Base-by-base conservation (phyloP, 2,888 invertebrate genomes). In the Drosophila setosimentum region DNA sequence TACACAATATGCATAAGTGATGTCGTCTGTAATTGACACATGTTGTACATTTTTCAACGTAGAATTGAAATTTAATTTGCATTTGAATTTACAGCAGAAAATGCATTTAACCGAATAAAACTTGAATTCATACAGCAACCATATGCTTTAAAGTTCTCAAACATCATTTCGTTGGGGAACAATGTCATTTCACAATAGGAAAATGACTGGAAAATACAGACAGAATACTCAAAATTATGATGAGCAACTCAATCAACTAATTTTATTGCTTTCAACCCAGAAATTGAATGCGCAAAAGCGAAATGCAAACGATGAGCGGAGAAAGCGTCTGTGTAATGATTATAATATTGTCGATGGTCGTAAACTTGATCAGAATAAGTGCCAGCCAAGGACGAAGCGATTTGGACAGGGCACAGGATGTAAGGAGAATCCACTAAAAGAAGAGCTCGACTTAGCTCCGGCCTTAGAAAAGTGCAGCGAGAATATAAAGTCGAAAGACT, bases 21-120 rank as follows among this genome's bases (percentile, higher is more conserved):
- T 63, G 67, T 77, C 62, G 67, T 37, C 11, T 64, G 30, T 76
- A 78, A 78, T 76, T 73, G 76, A 54, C 68, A 67, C 32, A 68
- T 67, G 37, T 40, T 68, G 42, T 51, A 54, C n/a, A 60, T 48
- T 59, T 40, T 37, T 32, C 60, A 32, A 11, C 6, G 24, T 18
- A 42, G 21, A 60, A 51, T 64, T 37, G 42, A 27, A 21, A 60
- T 72, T 50, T 32, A 21, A 29, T 45, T 55, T 48, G 32, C 51
- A 66, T 53, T 54, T 33, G 32, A 5, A 35, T 32, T 53, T 30
- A 2, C 21, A 27, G 5, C 30, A 29, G 35, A 53, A 33, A 29
- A 11, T 18, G 8, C 45, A 48, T 24, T 62, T 35, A 3, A 16
- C 21, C 21, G 30, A 16, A 11, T 21, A 21, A 1, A 55, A 54